Percentiles rank a stretch among this genome's conserved stretches.
phyloP scores from a whole-genome alignment of 2,113 vertebrate genomes.

The Aphyosemion australe region DNA sequence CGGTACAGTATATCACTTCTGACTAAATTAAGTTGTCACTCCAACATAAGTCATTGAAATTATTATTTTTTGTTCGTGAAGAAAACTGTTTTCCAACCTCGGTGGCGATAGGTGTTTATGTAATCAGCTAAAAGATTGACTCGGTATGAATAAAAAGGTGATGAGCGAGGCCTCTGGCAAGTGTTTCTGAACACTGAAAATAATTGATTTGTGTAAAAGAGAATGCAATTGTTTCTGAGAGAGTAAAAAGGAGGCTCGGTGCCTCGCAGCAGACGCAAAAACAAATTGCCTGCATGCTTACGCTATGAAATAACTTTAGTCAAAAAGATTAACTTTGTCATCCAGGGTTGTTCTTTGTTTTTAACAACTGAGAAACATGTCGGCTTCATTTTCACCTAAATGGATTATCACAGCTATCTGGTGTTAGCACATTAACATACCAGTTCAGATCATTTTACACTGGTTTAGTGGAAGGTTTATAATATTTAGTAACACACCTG shows the following conservation, averaged over 20 bases:
- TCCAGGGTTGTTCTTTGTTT: no score
- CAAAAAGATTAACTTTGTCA: no score
- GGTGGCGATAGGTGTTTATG: constrained; percentile 45
- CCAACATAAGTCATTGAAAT: constrained; percentile 56
- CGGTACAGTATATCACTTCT: constrained; percentile 24
- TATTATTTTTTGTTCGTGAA: constrained; percentile 55
- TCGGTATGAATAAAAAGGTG: constrained; percentile 47
- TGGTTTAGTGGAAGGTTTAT: no score
- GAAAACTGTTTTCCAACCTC: constrained; percentile 28
- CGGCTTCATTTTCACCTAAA: no score
- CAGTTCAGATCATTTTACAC: no score
- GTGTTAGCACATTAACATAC: no score
- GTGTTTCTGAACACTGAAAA: constrained; percentile 49
- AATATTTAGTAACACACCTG: no score
- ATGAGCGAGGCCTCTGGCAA: constrained; percentile 52
- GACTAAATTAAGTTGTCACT: constrained; percentile 72
- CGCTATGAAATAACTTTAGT: no score
- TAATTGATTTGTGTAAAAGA: constrained; percentile 71
- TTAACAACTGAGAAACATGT: no score
- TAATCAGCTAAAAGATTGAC: constrained; percentile 54
- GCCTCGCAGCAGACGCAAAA: constrained; percentile 20
- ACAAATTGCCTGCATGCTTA: constrained; percentile 14
- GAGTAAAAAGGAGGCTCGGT: constrained; percentile 30
- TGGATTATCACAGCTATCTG: no score
- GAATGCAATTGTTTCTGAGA: constrained; percentile 66